These are phyloP conservation scores for Sebastiscus albofasciatus DNA, from an alignment of 2,797 vertebrate species.

Conservation along the genomic window DNA sequence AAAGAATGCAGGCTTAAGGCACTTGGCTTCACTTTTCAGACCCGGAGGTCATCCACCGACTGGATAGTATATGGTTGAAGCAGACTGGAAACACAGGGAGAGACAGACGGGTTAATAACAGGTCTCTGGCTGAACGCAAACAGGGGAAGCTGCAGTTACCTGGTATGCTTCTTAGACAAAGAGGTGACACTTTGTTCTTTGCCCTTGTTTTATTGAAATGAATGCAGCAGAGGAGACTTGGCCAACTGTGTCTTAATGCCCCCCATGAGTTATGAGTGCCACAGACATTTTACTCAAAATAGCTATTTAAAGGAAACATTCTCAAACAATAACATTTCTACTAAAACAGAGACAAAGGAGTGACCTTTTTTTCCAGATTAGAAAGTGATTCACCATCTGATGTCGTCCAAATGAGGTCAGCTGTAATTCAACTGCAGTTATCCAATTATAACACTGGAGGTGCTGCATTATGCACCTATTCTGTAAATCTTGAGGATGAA, in stretches of 20 bases:
- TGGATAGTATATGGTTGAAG: not conserved
- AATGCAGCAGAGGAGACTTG: not conserved
- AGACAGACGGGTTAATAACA: not conserved
- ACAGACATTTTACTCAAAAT: not conserved
- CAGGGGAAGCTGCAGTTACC: not conserved
- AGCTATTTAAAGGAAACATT: not conserved
- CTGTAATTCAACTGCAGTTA: slow-evolving; percentile 50
- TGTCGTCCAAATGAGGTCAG: slow-evolving; percentile 31
- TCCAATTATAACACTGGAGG: slow-evolving; percentile 31
- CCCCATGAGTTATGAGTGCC: not conserved
- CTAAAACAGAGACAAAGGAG: not conserved
- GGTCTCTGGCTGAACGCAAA: not conserved
- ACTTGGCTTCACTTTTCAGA: too few species aligned
- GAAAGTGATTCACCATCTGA: slow-evolving; percentile 19
- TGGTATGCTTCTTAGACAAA: not conserved
- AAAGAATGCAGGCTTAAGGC: too few species aligned
- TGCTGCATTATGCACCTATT: slow-evolving; percentile 25
- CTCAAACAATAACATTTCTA: slow-evolving; percentile 6
- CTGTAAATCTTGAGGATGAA: slow-evolving; percentile 25
- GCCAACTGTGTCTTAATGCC: not conserved
- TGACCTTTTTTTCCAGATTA: slow-evolving; percentile 7
- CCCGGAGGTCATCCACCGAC: too few species aligned
- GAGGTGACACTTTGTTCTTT: not conserved
- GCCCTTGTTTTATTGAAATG: not conserved
- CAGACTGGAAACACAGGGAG: not conserved